Evolutionary conservation across 2,888 invertebrate genomes (phyloP).

Genomic region (Apantesis nais): DNA sequence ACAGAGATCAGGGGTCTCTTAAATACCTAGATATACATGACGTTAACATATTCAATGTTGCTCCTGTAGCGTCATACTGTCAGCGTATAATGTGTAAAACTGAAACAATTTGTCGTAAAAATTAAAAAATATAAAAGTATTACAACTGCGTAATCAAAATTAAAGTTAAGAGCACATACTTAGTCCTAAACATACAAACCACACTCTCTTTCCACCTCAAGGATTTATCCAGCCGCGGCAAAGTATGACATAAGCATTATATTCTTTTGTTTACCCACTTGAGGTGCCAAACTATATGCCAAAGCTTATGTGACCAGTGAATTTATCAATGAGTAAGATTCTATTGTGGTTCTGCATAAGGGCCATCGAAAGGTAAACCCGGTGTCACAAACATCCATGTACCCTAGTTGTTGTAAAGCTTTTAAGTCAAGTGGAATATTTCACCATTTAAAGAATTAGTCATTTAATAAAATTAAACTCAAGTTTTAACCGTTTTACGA

Average conservation of each 20-base stretch:
- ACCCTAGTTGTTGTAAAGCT: neutral
- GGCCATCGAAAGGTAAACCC: neutral
- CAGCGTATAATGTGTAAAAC: neutral
- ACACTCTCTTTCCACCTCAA: slow-evolving; percentile 12
- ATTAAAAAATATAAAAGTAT: neutral
- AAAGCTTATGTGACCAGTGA: neutral
- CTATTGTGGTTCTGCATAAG: neutral
- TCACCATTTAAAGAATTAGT: neutral
- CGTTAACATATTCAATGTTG: neutral
- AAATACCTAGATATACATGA: neutral
- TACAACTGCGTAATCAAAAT: slow-evolving; percentile 4
- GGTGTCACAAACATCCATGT: neutral
- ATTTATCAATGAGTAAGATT: neutral
- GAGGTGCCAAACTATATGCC: neutral
- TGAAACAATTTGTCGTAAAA: neutral
- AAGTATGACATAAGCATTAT: slow-evolving; percentile 16
- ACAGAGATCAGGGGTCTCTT: too few relatives aligned
- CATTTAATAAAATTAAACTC: too few relatives aligned
- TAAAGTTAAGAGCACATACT: slow-evolving; percentile 9
- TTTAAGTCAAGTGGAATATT: neutral
- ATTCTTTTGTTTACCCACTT: slow-evolving; percentile 3
- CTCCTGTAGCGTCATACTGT: neutral
- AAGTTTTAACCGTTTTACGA: neutral
- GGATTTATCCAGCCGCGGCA: slow-evolving; percentile 13
- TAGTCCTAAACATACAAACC: slow-evolving; percentile 39